Evolutionary conservation across 2,797 vertebrate genomes (phyloP), one percentile per base, ranked within the genome.

Genomic region (Dermochelys coriacea): DNA sequence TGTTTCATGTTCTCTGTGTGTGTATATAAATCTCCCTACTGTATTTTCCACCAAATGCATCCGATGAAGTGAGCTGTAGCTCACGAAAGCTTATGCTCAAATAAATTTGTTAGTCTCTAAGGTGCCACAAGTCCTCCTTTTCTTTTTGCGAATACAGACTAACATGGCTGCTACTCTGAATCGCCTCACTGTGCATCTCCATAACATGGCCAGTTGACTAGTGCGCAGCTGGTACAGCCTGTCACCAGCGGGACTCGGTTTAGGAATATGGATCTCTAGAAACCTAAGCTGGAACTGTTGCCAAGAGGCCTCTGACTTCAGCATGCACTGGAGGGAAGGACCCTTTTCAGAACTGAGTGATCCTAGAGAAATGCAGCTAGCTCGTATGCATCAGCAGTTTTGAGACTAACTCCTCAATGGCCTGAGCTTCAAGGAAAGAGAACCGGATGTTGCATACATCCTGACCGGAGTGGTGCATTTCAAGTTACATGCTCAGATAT

Each of bases 311-410:
- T 85, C 68, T 21, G 93, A 86, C 89, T 47, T 74, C 34, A 29
- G 61, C 87, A 11, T 49, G 68, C 11, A 7, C 93, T 85, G 88
- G 96, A 29, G 4, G 84, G 92, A 94, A 79, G 90, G 96, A 90
- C 93, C 93, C 89, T 93, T 93, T 82, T 96, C 89, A 89, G 96
- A 96, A 95, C 92, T 93, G 88, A 91, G 96, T 96, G 94, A 96
- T 93, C 96, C 87, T 93, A 96, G 96, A 96, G 95, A 97, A 89
- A 88, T 79, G 25, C 87, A 41, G 82, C 81, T 23, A 97, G 97
- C 97, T 97, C 95, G 31, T 96, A 95, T 91, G 95, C 97, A 98
- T 98, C 98, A 98, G 98, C 98, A 98, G 95, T 84, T 81, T 68
- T 78, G 95, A 97, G 97, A 96, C 93, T 97, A 94, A 95, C 93